A percentile compares a stretch with the other conserved stretches of the same genome.
Conservation (phyloP, 92 coral and sea anemone genomes). For the Umimayanthus chanpuru region DNA sequence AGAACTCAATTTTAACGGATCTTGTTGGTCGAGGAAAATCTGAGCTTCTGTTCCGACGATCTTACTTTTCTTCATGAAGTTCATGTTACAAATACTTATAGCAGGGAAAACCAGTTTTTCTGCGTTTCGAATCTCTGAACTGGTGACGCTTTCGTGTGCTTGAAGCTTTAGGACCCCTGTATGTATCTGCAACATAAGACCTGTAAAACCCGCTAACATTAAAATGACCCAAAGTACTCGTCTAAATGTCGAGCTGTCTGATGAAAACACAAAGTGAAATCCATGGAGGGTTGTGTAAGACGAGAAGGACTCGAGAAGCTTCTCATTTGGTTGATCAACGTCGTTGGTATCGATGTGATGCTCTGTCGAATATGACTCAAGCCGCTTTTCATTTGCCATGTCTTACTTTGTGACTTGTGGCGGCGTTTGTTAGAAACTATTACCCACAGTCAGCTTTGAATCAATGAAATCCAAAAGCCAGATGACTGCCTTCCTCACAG, state of each 20-base stretch:
- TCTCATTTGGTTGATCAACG: neutral
- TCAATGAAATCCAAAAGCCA: too few species aligned
- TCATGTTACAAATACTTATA: slow-evolving; percentile 37
- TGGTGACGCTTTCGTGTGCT: neutral
- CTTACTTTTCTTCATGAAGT: slow-evolving; percentile 40
- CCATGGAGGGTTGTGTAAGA: slow-evolving; percentile 65
- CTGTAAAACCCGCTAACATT: slow-evolving; percentile 23
- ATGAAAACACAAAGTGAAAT: slow-evolving; percentile 52
- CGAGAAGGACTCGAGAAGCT: neutral
- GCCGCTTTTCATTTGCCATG: neutral
- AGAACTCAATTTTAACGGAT: neutral
- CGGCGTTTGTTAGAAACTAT: too few species aligned
- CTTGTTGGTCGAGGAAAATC: neutral
- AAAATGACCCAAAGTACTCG: slow-evolving; percentile 57
- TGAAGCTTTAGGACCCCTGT: slow-evolving; percentile 33
- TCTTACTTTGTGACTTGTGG: neutral
- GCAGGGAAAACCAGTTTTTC: slow-evolving; percentile 19
- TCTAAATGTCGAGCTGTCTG: slow-evolving; percentile 21
- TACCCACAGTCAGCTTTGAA: too few species aligned
- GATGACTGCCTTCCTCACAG: too few species aligned
- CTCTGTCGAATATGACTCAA: neutral
- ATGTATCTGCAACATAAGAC: neutral
- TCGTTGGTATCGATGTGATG: neutral
- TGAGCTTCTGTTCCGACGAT: slow-evolving; percentile 69
- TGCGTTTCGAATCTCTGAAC: slow-evolving; percentile 16